Evolutionary conservation across 92 coral and sea anemone genomes (phyloP), one percentile per base, ranked within the genome.

Genomic region (Porites divaricata): DNA sequence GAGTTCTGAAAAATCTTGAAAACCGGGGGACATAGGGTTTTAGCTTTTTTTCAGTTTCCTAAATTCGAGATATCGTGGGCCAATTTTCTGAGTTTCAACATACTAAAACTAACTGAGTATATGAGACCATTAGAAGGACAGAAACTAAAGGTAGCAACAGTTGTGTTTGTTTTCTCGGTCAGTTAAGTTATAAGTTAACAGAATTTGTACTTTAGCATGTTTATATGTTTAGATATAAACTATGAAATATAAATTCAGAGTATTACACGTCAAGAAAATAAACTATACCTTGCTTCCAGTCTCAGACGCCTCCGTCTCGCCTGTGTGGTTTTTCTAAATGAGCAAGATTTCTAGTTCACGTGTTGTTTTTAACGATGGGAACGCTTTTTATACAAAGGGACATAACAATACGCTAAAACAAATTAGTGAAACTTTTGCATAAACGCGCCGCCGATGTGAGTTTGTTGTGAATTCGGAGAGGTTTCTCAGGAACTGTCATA

Each of bases 271-370:
- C 52, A 21, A 51, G 41, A 20, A 19, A 10, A 9, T 49, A 8
- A 14, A 35, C 45, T 35, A 4, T 35, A 35, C 45, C 45, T 35
- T 35, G 45, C 45, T 35, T 5, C 12, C 61, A 11, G 14, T 54
- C 16, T 54, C 49, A 70, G 49, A 6, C 14, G 23, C 0, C 9
- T 13, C 15, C 14, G 26, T 51, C 41, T 54, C 69, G 75, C 15
- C 56, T 17, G 63, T 24, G 68, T 49, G 86, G 51, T 50, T 61
- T 17, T 59, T 24, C 69, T 21, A 82, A 82, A 72, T 82, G 86
- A 82, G 86, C 79, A 82, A 72, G 86, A 82, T 82, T 82, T 59
- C 25, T 20, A 11, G 61, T 74, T 82, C 86, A 63, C 71, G 86
- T 72, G 86, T 25, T 62, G 17, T 72, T 82, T 82, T 82, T 59